A percentile compares a stretch with the other conserved stretches of the same genome.
Evolutionary conservation across 92 coral and sea anemone genomes (phyloP).

Genomic region (Epizoanthus ramosus): DNA sequence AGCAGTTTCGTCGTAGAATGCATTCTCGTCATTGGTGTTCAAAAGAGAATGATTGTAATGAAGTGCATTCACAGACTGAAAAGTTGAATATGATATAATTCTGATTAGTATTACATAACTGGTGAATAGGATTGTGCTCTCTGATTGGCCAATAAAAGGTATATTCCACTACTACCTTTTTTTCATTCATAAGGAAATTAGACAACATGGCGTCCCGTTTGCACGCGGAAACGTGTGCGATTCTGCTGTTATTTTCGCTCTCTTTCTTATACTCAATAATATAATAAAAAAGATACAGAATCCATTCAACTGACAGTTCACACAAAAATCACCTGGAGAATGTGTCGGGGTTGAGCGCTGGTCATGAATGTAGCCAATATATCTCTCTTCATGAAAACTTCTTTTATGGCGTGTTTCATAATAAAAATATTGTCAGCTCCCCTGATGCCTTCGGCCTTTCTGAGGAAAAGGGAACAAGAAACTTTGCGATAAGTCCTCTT

Average conservation of each 20-base stretch:
- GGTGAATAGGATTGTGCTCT: no score
- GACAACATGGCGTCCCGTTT: no score
- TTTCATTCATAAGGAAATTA: no score
- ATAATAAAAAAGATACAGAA: no score
- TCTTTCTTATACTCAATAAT: no score
- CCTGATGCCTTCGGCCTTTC: conserved; percentile 31
- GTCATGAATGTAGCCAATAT: conserved; percentile 36
- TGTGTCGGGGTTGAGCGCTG: background rate
- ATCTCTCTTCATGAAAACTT: conserved; percentile 19
- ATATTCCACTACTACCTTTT: no score
- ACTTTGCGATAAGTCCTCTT: no score
- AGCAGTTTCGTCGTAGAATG: conserved; percentile 6
- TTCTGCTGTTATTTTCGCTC: no score
- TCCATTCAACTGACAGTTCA: no score
- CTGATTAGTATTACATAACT: no score
- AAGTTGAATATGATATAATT: background rate
- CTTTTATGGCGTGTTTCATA: conserved; percentile 37
- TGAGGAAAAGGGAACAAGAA: background rate
- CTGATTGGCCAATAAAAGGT: no score
- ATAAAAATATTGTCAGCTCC: conserved; percentile 31
- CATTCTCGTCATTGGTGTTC: conserved; percentile 14
- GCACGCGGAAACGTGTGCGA: no score
- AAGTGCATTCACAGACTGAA: conserved; percentile 1
- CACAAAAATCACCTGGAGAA: background rate
- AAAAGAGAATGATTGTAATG: conserved; percentile 31